Evolutionary conservation across 2,888 invertebrate genomes (phyloP).

Genomic region (Danaus chrysippus): DNA sequence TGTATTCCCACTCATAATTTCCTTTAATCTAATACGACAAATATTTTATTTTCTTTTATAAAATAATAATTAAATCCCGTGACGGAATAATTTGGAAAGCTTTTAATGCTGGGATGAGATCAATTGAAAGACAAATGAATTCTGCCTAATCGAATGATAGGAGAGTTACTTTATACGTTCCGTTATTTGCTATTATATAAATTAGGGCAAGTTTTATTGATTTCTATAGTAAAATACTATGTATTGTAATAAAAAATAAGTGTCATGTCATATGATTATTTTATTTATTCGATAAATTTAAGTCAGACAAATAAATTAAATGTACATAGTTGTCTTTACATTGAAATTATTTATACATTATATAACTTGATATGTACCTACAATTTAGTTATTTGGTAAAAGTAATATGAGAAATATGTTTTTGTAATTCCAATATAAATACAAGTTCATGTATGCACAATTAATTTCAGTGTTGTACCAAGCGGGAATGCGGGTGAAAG

Average conservation of each 20-base stretch:
- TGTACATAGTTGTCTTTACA: too few species aligned
- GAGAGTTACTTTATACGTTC: conserved; percentile 28
- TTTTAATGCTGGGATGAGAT: conserved; percentile 15
- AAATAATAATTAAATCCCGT: too few species aligned
- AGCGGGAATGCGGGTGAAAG: conserved; percentile 8
- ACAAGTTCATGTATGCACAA: conserved; percentile 8
- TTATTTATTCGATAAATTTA: too few species aligned
- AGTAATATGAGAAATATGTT: background rate
- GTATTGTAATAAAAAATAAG: too few species aligned
- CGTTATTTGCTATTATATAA: conserved; percentile 31
- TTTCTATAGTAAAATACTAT: conserved; percentile 9
- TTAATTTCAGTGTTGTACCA: conserved; percentile 9
- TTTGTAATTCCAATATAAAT: background rate
- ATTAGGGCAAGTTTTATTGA: conserved; percentile 30
- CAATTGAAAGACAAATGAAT: conserved; percentile 44
- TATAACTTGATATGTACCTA: too few species aligned
- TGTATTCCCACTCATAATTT: too few species aligned
- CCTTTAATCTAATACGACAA: too few species aligned
- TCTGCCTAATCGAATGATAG: conserved; percentile 41
- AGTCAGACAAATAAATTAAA: too few species aligned
- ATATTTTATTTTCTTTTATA: too few species aligned
- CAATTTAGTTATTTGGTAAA: too few species aligned
- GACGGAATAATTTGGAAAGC: background rate
- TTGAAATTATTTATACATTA: too few species aligned
- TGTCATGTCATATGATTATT: too few species aligned